Percentiles rank a stretch among this genome's conserved stretches.
Conservation (phyloP, 1,140 invertebrate genomes). For the Drosophila azteca region DNA sequence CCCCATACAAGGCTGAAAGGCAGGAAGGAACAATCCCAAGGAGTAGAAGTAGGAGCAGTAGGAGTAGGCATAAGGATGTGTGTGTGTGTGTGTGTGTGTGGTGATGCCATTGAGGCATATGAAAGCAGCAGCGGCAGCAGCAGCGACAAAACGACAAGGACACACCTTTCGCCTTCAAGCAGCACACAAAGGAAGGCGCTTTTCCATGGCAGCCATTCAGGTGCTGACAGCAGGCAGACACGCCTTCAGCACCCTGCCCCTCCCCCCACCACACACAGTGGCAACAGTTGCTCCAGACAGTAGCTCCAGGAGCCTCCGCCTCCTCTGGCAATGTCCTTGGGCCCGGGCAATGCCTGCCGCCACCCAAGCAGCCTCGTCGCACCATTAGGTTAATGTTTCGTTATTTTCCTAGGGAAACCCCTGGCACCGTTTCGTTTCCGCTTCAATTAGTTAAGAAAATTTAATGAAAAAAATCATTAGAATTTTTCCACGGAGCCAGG, state of each 20-base stretch:
- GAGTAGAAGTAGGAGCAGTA: slow-evolving; percentile 2
- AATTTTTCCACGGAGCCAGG: neutral
- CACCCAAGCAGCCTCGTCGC: slow-evolving; percentile 12
- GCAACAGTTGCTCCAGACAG: slow-evolving; percentile 62
- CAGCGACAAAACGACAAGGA: slow-evolving; percentile 44
- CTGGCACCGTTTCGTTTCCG: slow-evolving; percentile 70
- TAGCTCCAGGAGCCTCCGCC: neutral
- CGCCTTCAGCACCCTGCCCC: slow-evolving; percentile 9
- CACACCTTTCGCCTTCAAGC: slow-evolving; percentile 57
- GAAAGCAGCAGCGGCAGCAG: slow-evolving; percentile 30
- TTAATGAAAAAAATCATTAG: slow-evolving; percentile 67
- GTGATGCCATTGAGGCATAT: slow-evolving; percentile 30
- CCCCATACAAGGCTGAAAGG: slow-evolving; percentile 29
- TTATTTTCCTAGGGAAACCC: slow-evolving; percentile 64
- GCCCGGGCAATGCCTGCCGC: slow-evolving; percentile 45
- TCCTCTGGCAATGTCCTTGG: slow-evolving; percentile 60
- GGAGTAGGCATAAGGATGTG: slow-evolving; percentile 4
- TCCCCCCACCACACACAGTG: slow-evolving; percentile 16
- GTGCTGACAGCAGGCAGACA: slow-evolving; percentile 53
- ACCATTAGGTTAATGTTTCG: slow-evolving; percentile 75
- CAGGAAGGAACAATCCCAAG: slow-evolving; percentile 20
- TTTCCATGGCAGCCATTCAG: slow-evolving; percentile 65
- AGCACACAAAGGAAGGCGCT: slow-evolving; percentile 40
- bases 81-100: slow-evolving; percentile 3
- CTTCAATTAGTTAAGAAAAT: slow-evolving; percentile 81